Conservation (phyloP, 1,140 invertebrate species). For the Colletes latitarsis region DNA sequence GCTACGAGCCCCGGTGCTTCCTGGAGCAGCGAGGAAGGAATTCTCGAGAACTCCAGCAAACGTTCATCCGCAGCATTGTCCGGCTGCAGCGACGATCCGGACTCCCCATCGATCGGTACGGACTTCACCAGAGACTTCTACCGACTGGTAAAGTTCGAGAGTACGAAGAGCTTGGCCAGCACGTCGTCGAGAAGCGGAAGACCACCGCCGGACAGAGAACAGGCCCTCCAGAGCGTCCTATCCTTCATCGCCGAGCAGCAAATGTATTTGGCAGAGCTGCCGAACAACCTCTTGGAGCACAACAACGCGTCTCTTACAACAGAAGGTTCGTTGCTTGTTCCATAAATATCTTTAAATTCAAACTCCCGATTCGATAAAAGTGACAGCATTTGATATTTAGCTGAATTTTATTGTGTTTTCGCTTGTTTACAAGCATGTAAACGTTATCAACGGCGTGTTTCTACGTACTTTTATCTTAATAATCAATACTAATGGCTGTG, state of each 20-base stretch:
- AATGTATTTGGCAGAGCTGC: conserved; percentile 83
- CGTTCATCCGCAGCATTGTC: conserved; percentile 86
- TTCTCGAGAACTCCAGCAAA: conserved; percentile 80
- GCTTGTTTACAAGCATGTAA: too few species aligned
- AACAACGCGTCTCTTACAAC: conserved; percentile 53
- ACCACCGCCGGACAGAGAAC: conserved; percentile 84
- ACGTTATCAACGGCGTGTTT: too few species aligned
- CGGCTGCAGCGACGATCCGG: conserved; percentile 84
- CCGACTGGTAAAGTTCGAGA: conserved; percentile 89
- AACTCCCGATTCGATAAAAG: too few species aligned
- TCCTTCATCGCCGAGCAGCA: conserved; percentile 89
- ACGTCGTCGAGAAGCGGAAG: conserved; percentile 85
- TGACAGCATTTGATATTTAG: too few species aligned
- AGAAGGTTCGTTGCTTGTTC: conserved; percentile 62
- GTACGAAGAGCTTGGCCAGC: conserved; percentile 89
- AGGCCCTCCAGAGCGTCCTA: conserved; percentile 87
- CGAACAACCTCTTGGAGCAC: conserved; percentile 61
- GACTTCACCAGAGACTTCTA: conserved; percentile 90
- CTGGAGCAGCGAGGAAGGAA: conserved; percentile 77
- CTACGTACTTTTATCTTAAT: too few species aligned
- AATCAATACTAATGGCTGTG: too few species aligned
- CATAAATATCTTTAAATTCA: too few species aligned
- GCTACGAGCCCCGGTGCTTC: conserved; percentile 75
- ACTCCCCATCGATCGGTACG: conserved; percentile 86
- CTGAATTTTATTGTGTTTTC: too few species aligned